A percentile compares a stretch with the other conserved stretches of the same genome.
Evolutionary conservation across 1,140 invertebrate species (phyloP).

Genomic region (Dreissena rostriformis): DNA sequence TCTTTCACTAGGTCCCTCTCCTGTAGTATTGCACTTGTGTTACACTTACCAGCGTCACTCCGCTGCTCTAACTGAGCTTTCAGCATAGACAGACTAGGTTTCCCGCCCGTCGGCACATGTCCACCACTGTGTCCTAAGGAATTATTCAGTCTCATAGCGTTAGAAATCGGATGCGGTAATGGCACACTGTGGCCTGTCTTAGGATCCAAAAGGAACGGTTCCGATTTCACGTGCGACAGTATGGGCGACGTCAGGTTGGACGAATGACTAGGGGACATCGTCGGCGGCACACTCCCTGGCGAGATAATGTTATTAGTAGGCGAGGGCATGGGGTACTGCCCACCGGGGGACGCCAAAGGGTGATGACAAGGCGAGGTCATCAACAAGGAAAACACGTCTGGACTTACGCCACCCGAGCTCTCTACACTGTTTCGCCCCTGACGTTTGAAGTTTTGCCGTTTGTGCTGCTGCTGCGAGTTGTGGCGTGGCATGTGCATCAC

Average conservation of each 20-base stretch:
- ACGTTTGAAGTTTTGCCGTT: constrained; percentile 58
- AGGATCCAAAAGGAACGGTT: constrained; percentile 1
- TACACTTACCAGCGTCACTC: constrained; percentile 36
- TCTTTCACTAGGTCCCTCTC: constrained; percentile 43
- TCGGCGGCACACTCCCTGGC: not conserved
- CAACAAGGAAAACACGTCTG: constrained; percentile 46
- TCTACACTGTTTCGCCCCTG: constrained; percentile 56
- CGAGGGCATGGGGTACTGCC: constrained; percentile 37
- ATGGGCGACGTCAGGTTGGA: not conserved
- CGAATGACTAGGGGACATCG: constrained; percentile 9
- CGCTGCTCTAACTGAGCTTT: constrained; percentile 54
- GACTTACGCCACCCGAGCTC: constrained; percentile 52
- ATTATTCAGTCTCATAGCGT: not conserved
- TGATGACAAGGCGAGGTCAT: constrained; percentile 48
- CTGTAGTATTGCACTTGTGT: constrained; percentile 52
- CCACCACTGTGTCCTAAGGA: not conserved
- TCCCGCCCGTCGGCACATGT: constrained; percentile 39
- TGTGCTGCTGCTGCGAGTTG: constrained; percentile 33
- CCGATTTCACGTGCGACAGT: not conserved
- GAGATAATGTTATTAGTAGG: not conserved
- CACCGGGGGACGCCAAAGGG: constrained; percentile 42
- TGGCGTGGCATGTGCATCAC: constrained; percentile 39
- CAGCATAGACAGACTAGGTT: constrained; percentile 47
- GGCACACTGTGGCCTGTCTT: not conserved
- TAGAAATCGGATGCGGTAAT: not conserved